Conservation (phyloP, 2,113 vertebrate species). For the Misgurnus mizolepis region DNA sequence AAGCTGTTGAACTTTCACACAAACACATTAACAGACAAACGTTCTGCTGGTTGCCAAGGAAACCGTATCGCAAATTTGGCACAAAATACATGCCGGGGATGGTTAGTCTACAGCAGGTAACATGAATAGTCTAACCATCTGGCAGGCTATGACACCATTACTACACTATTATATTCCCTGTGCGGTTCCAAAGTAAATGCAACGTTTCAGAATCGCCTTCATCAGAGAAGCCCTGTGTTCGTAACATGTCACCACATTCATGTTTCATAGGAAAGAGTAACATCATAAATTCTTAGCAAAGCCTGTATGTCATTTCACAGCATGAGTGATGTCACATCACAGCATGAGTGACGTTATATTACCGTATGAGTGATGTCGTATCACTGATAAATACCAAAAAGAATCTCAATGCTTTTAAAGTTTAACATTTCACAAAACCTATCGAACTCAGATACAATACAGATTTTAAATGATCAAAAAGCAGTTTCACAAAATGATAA, state of each 20-base stretch:
- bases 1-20: conserved; percentile 48
- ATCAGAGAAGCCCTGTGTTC: conserved; percentile 25
- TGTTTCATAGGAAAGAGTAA: conserved; percentile 30
- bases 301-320: conserved; percentile 1
- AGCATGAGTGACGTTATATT: conserved; percentile 19
- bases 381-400: conserved; percentile 33
- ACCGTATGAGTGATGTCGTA: conserved; percentile 28
- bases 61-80: conserved; percentile 46
- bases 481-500: conserved; percentile 29
- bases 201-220: conserved; percentile 19
- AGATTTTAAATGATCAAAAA: conserved; percentile 29
- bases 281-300: conserved; percentile 24
- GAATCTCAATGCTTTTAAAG: conserved; percentile 26
- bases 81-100: conserved; percentile 28
- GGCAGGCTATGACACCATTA: conserved; percentile 12
- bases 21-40: conserved; percentile 43
- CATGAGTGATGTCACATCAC: conserved; percentile 8
- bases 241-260: conserved; percentile 38
- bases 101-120: neutral
- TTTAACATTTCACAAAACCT: conserved; percentile 30
- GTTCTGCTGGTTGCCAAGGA: conserved; percentile 50
- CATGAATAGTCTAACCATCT: conserved; percentile 26
- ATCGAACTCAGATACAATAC: conserved; percentile 38
- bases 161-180: neutral
- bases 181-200: conserved; percentile 22